Base-by-base conservation (phyloP, 2,797 vertebrate species). In the Onychomys torridus region DNA sequence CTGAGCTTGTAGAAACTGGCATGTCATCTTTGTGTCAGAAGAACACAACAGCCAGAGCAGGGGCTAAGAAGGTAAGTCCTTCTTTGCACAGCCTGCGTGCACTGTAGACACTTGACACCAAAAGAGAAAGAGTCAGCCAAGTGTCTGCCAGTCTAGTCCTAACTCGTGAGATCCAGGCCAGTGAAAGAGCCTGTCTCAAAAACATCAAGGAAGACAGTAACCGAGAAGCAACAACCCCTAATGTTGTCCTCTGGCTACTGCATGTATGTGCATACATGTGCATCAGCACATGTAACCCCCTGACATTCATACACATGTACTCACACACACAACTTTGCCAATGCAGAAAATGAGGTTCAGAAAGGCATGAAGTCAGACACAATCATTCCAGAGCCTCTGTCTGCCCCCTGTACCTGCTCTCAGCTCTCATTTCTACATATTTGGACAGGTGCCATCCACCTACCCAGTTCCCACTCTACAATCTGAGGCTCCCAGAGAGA, bases 391-490 rank as follows among this genome's bases (percentile, higher is more conserved):
- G 67, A 81, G 52, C 7, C 96, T 29, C 5, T 13, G 34, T 49
- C 89, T 88, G 57, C n/a, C 34, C 37, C 37, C 87, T 34, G 0
- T 29, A 55, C 40, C 73, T 34, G 29, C 79, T 90, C 75, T 43
- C 23, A 6, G 34, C 88, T 73, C 76, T 86, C 84, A 96, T 90
- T 88, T 95, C 85, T 89, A 63, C 52, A 90, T 25, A 86, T 77
- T 77, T 90, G 71, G 37, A 91, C 81, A 59, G 82, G 61, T 4
- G 9, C 43, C 79, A 79, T 59, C 52, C 8, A 90, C 84, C 40
- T 71, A 69, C 37, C 52, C 4, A 29, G 43, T 57, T 85, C 77
- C 94, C n/a, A 11, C 4, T 34, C 34, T 10, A 2, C 2, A 19
- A 57, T 27, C 7, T 78, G 2, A 52, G 75, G 6, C 71, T 82